Evolutionary conservation across 1,140 invertebrate species (phyloP), one percentile per base, ranked within the genome.

Genomic region (Bilobella aurantiaca): DNA sequence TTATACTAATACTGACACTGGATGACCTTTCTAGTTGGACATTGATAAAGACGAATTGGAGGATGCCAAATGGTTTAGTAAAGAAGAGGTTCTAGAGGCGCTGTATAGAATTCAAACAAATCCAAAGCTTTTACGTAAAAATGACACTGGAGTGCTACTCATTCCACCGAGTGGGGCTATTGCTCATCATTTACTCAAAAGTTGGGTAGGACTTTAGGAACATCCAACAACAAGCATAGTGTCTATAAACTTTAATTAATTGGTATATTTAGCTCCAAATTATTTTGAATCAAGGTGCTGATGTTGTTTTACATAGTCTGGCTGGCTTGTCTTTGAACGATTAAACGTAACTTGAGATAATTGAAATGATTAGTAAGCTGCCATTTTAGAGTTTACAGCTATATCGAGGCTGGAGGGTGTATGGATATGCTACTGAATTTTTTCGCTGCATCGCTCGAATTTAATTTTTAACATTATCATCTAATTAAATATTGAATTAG

Each of bases 21-120:
- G 23, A 16, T 21, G n/a, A n/a, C n/a, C 12, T 59, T 64, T 66
- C 0, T 27, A 83, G 82, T 66, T 79, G 12, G 69, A 74, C n/a
- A 73, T 82, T 30, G 80, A 82, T 70, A 73, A 77, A 53, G 74
- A 77, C 28, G 83, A 84, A 73, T 69, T 84, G 31, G 81, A 83
- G 71, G 78, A 79, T 69, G 83, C 79, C 3, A 72, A 73, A 30
- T 84, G 83, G 83, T 84, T 84, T 73, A 69, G 75, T 1, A 74
- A 78, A 46, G 69, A 76, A 12, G 79, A 83, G 72, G 74, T 83
- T 0, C 49, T 60, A 29, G 66, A 65, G 25, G 78, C 79, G 5
- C 30, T 78, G 8, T 60, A 75, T 1, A 68, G 74, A 42, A 73
- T 78, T 2, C 65, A 67, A 25, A 14, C 64, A 25, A 77, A 80